Evolutionary conservation across 2,113 vertebrate genomes (phyloP).

Genomic region (Dicerorhinus sumatrensis): DNA sequence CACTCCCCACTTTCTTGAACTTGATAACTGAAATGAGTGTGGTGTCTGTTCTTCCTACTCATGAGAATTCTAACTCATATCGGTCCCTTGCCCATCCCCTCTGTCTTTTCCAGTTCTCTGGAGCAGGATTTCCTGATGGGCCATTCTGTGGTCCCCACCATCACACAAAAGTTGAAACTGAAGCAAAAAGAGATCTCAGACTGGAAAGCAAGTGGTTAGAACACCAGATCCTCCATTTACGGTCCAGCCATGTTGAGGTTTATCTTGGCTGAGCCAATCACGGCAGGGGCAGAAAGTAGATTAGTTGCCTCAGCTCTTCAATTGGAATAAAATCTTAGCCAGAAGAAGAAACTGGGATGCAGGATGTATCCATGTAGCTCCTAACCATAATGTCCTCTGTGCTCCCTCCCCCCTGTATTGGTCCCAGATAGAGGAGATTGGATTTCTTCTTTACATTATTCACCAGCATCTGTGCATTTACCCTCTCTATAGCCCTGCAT

Average conservation of each 20-base stretch:
- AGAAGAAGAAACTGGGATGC: not conserved
- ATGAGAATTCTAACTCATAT: not conserved
- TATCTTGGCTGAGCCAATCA: not conserved
- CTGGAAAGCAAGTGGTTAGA: not conserved
- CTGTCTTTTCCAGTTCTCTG: not conserved
- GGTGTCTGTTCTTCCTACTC: not conserved
- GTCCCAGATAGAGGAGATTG: not conserved
- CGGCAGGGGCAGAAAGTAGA: not conserved
- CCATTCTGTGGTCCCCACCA: not conserved
- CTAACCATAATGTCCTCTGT: not conserved
- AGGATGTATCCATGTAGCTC: not conserved
- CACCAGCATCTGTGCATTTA: not conserved
- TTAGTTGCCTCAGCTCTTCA: not conserved
- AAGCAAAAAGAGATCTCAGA: not conserved
- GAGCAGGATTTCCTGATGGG: not conserved
- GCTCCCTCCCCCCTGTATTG: too few species aligned
- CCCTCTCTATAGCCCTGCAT: not conserved
- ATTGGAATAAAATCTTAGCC: not conserved
- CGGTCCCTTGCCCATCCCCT: too few species aligned
- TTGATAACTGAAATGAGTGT: not conserved
- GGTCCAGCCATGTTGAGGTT: not conserved
- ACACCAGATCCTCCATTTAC: not conserved
- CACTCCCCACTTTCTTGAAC: not conserved
- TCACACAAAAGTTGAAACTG: not conserved
- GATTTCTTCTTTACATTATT: not conserved